A percentile compares a stretch with the other conserved stretches of the same genome.
Conservation (phyloP, 2,113 vertebrate genomes). For the Cavia porcellus region DNA sequence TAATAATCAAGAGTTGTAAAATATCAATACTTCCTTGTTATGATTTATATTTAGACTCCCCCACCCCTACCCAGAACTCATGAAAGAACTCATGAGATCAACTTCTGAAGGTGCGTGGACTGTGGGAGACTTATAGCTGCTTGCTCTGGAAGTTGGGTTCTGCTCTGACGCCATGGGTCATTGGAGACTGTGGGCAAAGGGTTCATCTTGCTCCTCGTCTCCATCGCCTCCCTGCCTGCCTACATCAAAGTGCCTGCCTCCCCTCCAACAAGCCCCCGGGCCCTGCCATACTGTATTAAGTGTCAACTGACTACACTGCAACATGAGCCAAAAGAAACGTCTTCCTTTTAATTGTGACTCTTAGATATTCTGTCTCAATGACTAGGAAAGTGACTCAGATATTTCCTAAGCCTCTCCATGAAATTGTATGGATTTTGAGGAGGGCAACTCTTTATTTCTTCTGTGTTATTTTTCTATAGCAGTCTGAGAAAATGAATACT, state of each 20-base stretch:
- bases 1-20: neutral
- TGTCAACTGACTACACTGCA: neutral
- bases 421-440: neutral
- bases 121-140: fast-evolving
- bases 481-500: neutral
- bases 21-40: neutral
- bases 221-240: neutral
- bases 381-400: neutral
- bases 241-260: neutral
- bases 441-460: neutral
- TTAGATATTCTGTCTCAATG: neutral
- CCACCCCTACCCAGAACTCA: neutral
- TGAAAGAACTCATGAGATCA: neutral
- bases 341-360: neutral
- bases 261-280: neutral
- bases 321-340: neutral
- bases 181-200: fast-evolving
- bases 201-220: neutral
- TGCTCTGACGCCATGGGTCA: neutral
- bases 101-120: neutral
- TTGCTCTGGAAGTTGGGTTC: neutral
- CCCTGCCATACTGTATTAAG: neutral
- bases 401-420: neutral
- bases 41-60: neutral
- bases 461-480: neutral